Evolutionary conservation across 2,113 vertebrate genomes (phyloP).

Genomic region (Rhombomys opimus): DNA sequence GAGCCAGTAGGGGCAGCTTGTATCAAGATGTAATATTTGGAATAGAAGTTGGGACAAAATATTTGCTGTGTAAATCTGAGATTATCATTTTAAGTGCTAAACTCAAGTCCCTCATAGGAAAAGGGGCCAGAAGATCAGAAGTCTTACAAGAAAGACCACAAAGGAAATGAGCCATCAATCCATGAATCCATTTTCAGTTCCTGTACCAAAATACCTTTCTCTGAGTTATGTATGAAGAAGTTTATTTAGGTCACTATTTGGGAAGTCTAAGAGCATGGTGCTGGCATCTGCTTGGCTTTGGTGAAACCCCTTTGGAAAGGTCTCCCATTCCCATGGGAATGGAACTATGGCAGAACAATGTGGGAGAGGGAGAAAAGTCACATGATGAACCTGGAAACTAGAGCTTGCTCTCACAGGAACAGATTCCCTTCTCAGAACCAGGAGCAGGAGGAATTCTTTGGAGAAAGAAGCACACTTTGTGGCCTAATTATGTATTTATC

Average conservation of each 20-base stretch:
- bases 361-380: not conserved
- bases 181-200: not conserved
- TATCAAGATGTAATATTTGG: not conserved
- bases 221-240: not conserved
- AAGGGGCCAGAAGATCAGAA: not conserved
- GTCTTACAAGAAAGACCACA: not conserved
- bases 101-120: not conserved
- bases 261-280: not conserved
- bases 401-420: not conserved
- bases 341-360: not conserved
- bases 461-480: not conserved
- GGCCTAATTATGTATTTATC: too few species aligned
- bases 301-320: not conserved
- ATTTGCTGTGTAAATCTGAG: not conserved
- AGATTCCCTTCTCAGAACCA: too few species aligned
- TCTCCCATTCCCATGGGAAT: not conserved
- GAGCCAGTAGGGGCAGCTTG: not conserved
- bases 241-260: not conserved
- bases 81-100: not conserved
- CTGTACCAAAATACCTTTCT: not conserved
- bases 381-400: not conserved
- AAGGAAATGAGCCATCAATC: not conserved
- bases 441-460: not conserved
- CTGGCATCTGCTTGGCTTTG: not conserved
- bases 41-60: not conserved